phyloP scores from a whole-genome alignment of 1,140 invertebrate species.

The Mycetomoellerius zeteki region DNA sequence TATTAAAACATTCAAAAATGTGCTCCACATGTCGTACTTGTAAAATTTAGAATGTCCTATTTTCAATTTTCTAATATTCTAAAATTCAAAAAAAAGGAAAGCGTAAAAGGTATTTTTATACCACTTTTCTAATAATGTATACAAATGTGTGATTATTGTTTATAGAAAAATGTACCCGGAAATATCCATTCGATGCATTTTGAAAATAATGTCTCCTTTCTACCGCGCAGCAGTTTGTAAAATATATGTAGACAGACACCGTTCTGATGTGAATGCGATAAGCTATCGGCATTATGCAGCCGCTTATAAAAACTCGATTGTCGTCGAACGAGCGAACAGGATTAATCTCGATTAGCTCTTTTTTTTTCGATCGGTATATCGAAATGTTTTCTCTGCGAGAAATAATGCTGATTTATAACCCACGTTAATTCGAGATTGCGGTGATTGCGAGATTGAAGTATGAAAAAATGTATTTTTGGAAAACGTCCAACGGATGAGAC shows the following conservation, averaged over 20 bases:
- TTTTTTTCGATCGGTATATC: constrained; percentile 41
- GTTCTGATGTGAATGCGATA: constrained; percentile 67
- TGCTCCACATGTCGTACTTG: background rate
- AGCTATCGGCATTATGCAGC: constrained; percentile 76
- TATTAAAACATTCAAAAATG: background rate
- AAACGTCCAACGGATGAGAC: constrained; percentile 52
- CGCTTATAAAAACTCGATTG: constrained; percentile 75
- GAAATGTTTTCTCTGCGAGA: constrained; percentile 52
- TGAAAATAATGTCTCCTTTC: constrained; percentile 58
- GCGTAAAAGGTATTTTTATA: background rate
- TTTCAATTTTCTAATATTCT: no score
- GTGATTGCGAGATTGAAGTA: constrained; percentile 65
- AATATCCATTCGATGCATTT: background rate
- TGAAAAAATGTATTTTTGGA: constrained; percentile 69
- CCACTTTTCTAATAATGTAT: background rate
- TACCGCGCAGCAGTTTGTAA: constrained; percentile 37
- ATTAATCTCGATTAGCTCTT: constrained; percentile 71
- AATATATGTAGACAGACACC: constrained; percentile 53
- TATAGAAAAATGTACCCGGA: background rate
- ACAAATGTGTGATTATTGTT: background rate
- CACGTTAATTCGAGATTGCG: constrained; percentile 73
- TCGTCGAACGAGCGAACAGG: constrained; percentile 69
- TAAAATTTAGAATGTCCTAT: background rate
- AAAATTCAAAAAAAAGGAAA: no score
- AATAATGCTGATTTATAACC: constrained; percentile 74